Evolutionary conservation across 2,797 vertebrate genomes (phyloP).

Genomic region (Mergus octosetaceus): DNA sequence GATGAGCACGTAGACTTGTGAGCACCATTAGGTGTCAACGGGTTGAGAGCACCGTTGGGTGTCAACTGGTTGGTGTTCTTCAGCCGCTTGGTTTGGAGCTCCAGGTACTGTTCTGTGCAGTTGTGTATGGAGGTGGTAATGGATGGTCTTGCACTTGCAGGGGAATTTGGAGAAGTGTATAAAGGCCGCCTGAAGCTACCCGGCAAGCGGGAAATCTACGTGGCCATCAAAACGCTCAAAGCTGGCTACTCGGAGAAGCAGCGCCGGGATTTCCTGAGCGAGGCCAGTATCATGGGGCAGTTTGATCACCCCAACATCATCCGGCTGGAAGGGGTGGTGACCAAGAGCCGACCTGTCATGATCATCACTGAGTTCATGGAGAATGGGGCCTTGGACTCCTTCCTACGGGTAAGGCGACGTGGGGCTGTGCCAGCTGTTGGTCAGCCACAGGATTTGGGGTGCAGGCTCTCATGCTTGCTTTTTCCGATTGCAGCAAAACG

Average conservation of each 20-base stretch:
- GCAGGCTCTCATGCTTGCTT: not conserved
- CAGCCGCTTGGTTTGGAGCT: not conserved
- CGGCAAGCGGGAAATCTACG: slow-evolving; percentile 95
- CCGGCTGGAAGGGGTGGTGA: slow-evolving; percentile 95
- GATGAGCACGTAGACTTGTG: not conserved
- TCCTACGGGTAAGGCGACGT: slow-evolving; percentile 88
- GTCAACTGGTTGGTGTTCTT: not conserved
- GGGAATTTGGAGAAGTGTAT: slow-evolving; percentile 98
- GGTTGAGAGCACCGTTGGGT: accelerated
- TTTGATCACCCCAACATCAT: slow-evolving; percentile 99
- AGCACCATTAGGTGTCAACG: accelerated
- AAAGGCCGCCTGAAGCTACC: slow-evolving; percentile 97
- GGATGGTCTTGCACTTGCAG: slow-evolving; percentile 70
- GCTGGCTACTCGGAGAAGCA: slow-evolving; percentile 98
- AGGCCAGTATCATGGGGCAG: slow-evolving; percentile 99
- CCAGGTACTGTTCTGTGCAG: not conserved
- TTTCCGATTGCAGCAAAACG: slow-evolving; percentile 88
- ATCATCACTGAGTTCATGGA: slow-evolving; percentile 99
- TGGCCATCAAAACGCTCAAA: slow-evolving; percentile 97
- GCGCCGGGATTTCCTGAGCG: slow-evolving; percentile 94
- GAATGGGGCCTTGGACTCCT: slow-evolving; percentile 97
- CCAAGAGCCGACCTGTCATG: slow-evolving; percentile 98
- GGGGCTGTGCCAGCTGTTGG: accelerated
- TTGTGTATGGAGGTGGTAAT: not conserved
- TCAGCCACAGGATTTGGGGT: not conserved